Percentiles rank a stretch among this genome's conserved stretches.
phyloP scores from a whole-genome alignment of 2,888 invertebrate species.

The Dicyrtoma fusca region DNA sequence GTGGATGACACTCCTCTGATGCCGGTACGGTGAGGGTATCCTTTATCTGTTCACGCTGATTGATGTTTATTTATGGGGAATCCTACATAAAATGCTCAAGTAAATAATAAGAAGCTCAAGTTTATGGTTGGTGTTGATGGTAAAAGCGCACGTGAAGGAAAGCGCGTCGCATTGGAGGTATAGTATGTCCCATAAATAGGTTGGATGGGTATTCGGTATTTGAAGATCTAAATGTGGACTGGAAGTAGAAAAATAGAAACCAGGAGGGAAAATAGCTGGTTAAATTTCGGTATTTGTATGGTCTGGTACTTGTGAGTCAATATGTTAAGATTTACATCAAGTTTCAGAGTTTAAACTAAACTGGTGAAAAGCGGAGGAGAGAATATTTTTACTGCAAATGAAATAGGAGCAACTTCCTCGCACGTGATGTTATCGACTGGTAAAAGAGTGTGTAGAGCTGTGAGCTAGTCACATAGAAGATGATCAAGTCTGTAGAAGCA shows the following conservation, averaged over 20 bases:
- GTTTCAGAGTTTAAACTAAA: conserved; percentile 19
- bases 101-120: too few species aligned
- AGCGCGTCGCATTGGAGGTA: too few species aligned
- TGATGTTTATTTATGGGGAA: too few species aligned
- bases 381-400: conserved; percentile 18
- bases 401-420: conserved; percentile 10
- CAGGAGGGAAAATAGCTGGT: too few species aligned
- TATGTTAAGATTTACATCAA: conserved; percentile 5
- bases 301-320: conserved; percentile 15
- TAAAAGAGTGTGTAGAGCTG: neutral
- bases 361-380: conserved; percentile 18
- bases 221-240: conserved; percentile 9
- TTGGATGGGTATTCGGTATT: neutral
- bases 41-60: too few species aligned
- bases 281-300: neutral
- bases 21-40: too few species aligned
- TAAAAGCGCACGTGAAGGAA: too few species aligned
- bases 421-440: conserved; percentile 13
- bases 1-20: too few species aligned
- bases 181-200: too few species aligned
- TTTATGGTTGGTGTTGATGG: too few species aligned
- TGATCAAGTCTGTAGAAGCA: neutral
- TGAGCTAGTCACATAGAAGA: neutral
- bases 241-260: conserved; percentile 9
- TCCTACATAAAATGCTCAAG: too few species aligned